Conservation (phyloP, 2,888 invertebrate genomes). For the Drosophila meridiana region DNA sequence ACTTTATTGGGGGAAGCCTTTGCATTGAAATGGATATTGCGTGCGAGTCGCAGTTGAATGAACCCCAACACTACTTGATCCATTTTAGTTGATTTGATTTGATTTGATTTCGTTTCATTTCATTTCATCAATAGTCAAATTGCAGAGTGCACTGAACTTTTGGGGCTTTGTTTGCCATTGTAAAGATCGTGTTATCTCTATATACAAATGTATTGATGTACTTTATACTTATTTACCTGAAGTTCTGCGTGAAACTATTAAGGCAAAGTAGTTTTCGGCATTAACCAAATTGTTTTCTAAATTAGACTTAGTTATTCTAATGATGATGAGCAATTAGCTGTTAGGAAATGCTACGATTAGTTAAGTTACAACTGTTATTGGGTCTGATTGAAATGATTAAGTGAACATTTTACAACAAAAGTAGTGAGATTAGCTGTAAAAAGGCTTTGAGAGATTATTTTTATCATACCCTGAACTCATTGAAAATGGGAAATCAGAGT, state of each 20-base stretch:
- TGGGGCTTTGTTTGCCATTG: conserved; percentile 2
- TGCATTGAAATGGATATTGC: conserved; percentile 37
- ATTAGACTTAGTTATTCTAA: conserved; percentile 9
- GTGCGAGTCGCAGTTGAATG: conserved; percentile 66
- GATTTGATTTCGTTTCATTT: conserved; percentile 26
- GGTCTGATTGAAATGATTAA: neutral
- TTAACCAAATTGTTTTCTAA: conserved; percentile 12
- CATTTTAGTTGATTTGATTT: conserved; percentile 26
- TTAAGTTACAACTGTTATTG: too few relatives aligned
- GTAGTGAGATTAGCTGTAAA: too few relatives aligned
- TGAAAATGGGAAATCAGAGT: too few relatives aligned
- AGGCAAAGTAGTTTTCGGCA: conserved; percentile 12
- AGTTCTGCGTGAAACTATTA: conserved; percentile 9
- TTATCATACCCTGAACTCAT: too few relatives aligned
- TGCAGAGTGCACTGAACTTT: conserved; percentile 49
- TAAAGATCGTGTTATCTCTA: conserved; percentile 19
- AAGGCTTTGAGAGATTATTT: too few relatives aligned
- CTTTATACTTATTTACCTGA: neutral
- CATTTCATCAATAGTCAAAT: conserved; percentile 52
- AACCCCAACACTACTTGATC: conserved; percentile 42
- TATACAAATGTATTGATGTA: neutral
- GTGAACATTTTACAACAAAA: neutral
- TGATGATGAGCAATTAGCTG: neutral
- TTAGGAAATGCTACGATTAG: conserved; percentile 9
- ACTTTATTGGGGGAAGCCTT: conserved; percentile 36